A percentile compares a stretch with the other conserved stretches of the same genome.
Conservation (phyloP, 2,888 invertebrate species). For the Rosalia funebris region DNA sequence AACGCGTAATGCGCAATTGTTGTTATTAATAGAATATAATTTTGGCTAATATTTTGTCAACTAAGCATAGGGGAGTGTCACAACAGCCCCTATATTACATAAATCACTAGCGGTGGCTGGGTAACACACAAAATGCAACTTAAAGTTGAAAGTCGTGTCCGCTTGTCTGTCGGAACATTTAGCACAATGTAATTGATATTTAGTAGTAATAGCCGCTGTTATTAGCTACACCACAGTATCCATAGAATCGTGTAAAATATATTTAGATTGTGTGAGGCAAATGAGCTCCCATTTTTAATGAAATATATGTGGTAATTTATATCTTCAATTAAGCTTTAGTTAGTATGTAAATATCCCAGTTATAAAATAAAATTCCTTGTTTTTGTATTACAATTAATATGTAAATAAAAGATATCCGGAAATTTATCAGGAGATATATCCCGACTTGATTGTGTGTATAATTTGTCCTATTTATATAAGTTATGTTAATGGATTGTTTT, state of each 20-base stretch:
- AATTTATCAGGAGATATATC: no score
- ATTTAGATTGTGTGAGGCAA: no score
- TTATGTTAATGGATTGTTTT: no score
- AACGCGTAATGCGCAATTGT: slow-evolving; percentile 56
- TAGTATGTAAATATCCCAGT: no score
- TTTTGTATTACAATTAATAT: no score
- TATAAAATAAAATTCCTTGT: no score
- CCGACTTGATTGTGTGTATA: no score
- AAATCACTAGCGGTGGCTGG: slow-evolving; percentile 46
- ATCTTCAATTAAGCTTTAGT: no score
- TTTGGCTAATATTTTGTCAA: slow-evolving; percentile 56
- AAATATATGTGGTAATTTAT: no score
- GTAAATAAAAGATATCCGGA: no score
- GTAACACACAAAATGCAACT: slow-evolving; percentile 38
- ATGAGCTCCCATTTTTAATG: no score
- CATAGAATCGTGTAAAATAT: not conserved
- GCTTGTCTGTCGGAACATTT: slow-evolving; percentile 45
- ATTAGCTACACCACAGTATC: slow-evolving; percentile 4
- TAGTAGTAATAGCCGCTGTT: slow-evolving; percentile 19
- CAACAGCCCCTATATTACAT: slow-evolving; percentile 50
- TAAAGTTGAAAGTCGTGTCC: slow-evolving; percentile 51
- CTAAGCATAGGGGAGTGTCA: slow-evolving; percentile 58
- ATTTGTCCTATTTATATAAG: no score
- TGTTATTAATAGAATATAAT: slow-evolving; percentile 55
- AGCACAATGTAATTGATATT: slow-evolving; percentile 43